phyloP scores from a whole-genome alignment of 2,113 vertebrate genomes.

The Chauna torquata region DNA sequence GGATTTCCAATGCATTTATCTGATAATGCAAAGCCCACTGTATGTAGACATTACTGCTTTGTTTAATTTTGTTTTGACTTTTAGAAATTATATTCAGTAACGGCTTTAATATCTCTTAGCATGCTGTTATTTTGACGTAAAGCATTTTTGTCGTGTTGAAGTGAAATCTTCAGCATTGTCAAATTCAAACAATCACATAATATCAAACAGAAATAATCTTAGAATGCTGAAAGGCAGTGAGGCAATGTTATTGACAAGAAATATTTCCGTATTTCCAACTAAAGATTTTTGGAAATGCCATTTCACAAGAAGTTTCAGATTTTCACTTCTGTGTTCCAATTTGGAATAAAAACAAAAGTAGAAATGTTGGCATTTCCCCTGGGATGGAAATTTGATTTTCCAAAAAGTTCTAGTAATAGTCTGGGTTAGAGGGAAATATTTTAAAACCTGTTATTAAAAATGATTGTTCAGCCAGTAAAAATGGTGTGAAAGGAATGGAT shows the following conservation, averaged over 20 bases:
- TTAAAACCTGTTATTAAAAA: not conserved
- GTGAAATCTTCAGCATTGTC: rapidly evolving
- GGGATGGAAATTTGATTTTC: not conserved
- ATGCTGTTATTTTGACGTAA: rapidly evolving
- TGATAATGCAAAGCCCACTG: not conserved
- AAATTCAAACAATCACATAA: not conserved
- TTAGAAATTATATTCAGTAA: not conserved
- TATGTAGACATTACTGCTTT: too few relatives aligned
- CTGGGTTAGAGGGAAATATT: not conserved
- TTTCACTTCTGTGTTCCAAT: not conserved
- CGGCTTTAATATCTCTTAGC: not conserved
- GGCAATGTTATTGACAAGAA: not conserved
- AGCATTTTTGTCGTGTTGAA: not conserved
- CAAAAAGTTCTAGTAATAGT: not conserved
- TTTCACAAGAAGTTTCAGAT: not conserved
- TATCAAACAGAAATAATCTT: not conserved
- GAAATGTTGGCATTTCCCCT: not conserved
- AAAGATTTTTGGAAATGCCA: not conserved
- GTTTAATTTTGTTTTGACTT: not conserved
- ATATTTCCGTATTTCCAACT: rapidly evolving
- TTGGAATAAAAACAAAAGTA: not conserved
- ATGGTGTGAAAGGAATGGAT: not conserved
- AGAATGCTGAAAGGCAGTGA: rapidly evolving
- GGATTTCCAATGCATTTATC: rapidly evolving
- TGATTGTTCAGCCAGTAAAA: not conserved